Evolutionary conservation across 2,797 vertebrate genomes (phyloP), one percentile per base, ranked within the genome.

Genomic region (Melanotaenia pygmaea): DNA sequence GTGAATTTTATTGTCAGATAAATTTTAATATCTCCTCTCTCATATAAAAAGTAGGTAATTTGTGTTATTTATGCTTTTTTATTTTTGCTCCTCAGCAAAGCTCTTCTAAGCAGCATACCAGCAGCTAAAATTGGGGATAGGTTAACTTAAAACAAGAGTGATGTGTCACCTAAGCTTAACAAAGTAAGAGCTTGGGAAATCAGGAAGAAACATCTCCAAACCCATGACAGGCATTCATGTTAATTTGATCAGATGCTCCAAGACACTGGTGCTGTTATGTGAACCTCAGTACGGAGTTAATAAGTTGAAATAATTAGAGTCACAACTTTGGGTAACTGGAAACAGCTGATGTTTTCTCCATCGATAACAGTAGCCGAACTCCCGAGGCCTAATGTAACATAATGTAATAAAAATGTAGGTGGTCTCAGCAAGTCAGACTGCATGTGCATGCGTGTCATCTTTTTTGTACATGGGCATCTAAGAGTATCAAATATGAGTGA

Each of bases 341-440:
- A 95, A 86, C 93, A 90, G 92, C 92, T 95, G 94, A 94, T 95
- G 91, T 95, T 95, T 94, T 91, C 82, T 84, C 56, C 85, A 70
- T 51, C 37, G 68, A 78, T 86, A 80, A 79, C 68, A 86, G 73
- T 38, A 67, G 2, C 72, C 65, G 37, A 65, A 74, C 70, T 63
- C 51, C 24, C 8, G 58, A 73, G 80, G 67, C 81, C 83, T 74
- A 71, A 80, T 70, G 75, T 67, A 22, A 5, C 28, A 6, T 77
- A 75, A 68, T 64, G 59, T 20, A 20, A 45, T 74, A 78, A 76
- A 37, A 34, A 63, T 8, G 11, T 53, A 22, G 54, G 62, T 50
- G 70, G 61, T 78, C 72, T 74, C 18, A 0, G 34, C 9, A 13
- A 53, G 54, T 69, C 34, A 1, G 10, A 28, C 59, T 26, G 34